phyloP scores from a whole-genome alignment of 2,888 invertebrate species.

The Cosmorhoe ocellata region DNA sequence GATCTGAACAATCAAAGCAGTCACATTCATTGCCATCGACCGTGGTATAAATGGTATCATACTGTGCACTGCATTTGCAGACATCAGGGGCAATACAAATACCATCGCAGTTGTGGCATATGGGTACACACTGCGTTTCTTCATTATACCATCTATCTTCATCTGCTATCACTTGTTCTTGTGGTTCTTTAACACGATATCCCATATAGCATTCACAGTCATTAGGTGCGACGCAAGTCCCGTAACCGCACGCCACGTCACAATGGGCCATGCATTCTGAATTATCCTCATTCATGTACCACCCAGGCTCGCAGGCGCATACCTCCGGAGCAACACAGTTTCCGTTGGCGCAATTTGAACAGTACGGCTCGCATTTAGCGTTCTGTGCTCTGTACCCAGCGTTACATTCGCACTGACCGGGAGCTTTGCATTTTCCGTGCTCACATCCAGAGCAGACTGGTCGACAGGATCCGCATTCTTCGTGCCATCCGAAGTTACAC shows the following conservation, averaged over 20 bases:
- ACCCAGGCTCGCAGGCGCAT: slow-evolving; percentile 39
- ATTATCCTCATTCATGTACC: slow-evolving; percentile 30
- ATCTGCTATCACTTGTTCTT: background rate
- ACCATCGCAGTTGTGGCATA: slow-evolving; percentile 17
- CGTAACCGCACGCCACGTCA: slow-evolving; percentile 38
- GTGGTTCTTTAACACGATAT: slow-evolving; percentile 13
- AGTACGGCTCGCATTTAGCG: slow-evolving; percentile 34
- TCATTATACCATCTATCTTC: background rate
- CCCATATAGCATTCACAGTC: slow-evolving; percentile 39
- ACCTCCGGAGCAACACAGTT: slow-evolving; percentile 36
- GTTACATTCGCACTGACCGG: slow-evolving; percentile 30
- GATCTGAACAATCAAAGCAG: slow-evolving; percentile 18
- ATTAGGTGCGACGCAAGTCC: slow-evolving; percentile 41
- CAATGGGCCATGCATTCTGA: slow-evolving; percentile 38
- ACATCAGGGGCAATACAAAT: slow-evolving; percentile 8
- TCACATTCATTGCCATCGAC: slow-evolving; percentile 15
- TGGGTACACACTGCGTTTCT: slow-evolving; percentile 11
- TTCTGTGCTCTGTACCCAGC: slow-evolving; percentile 23
- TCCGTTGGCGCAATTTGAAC: slow-evolving; percentile 37
- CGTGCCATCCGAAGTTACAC: slow-evolving; percentile 25
- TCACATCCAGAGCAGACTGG: slow-evolving; percentile 23
- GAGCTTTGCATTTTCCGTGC: slow-evolving; percentile 30
- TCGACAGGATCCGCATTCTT: slow-evolving; percentile 19
- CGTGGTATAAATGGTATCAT: slow-evolving; percentile 9
- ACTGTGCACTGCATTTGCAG: slow-evolving; percentile 16